Percentiles rank a stretch among this genome's conserved stretches.
Evolutionary conservation across 2,888 invertebrate species (phyloP).

Genomic region (Volucella zonaria): DNA sequence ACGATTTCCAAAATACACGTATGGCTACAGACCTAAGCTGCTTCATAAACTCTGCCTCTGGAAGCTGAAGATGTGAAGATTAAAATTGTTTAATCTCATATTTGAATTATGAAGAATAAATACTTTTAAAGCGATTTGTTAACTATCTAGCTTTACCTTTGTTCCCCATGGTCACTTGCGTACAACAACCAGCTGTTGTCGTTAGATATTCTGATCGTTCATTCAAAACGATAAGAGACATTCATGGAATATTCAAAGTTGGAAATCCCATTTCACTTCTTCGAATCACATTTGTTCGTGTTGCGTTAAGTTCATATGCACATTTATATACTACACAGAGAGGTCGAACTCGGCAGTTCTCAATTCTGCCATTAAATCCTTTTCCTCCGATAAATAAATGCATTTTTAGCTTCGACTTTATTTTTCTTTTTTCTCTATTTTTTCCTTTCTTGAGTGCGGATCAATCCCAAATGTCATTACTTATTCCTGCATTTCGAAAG

Average conservation of each 20-base stretch:
- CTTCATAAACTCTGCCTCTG: too few relatives aligned
- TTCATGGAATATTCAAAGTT: too few relatives aligned
- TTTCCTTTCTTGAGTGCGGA: constrained; percentile 52
- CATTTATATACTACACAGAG: constrained; percentile 36
- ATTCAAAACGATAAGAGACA: too few relatives aligned
- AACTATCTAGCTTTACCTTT: background rate
- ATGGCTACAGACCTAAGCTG: too few relatives aligned
- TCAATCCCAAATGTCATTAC: constrained; percentile 73
- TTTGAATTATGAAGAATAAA: too few relatives aligned
- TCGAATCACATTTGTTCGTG: constrained; percentile 44
- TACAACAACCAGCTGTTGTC: background rate
- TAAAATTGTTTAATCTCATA: too few relatives aligned
- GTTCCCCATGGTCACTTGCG: background rate
- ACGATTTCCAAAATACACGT: too few relatives aligned
- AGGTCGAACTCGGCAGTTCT: constrained; percentile 12
- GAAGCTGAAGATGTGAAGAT: too few relatives aligned
- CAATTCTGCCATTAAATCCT: constrained; percentile 61
- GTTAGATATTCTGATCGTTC: background rate
- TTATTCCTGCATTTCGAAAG: constrained; percentile 65
- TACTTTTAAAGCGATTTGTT: too few relatives aligned
- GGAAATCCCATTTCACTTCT: constrained; percentile 26
- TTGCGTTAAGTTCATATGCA: constrained; percentile 40
- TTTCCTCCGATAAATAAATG: constrained; percentile 69
- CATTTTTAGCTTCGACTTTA: constrained; percentile 54
- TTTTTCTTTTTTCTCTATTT: background rate